Percentiles rank a stretch among this genome's conserved stretches.
These are phyloP conservation scores for Diarsia mendica DNA, from an alignment of 2,888 invertebrate species.

Conservation along the genomic window DNA sequence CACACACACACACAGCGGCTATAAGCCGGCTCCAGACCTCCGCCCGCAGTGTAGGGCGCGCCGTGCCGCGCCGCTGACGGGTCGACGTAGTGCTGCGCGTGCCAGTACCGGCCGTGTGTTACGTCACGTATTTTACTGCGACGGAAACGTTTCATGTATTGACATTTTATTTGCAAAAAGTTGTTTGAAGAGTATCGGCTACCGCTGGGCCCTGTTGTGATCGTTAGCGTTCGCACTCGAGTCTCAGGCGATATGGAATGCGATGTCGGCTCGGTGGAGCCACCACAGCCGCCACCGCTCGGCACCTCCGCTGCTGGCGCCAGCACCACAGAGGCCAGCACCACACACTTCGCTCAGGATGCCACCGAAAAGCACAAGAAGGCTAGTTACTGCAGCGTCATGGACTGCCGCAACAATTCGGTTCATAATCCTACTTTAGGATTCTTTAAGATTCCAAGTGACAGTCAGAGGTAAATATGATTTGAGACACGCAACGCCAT, in stretches of 20 bases:
- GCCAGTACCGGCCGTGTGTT: neutral
- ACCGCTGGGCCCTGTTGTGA: neutral
- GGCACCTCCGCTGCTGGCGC: neutral
- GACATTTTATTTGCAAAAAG: neutral
- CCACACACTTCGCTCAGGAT: neutral
- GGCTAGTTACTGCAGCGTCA: slow-evolving; percentile 37
- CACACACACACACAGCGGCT: slow-evolving; percentile 48
- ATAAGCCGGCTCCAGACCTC: slow-evolving; percentile 54
- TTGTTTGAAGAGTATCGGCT: neutral
- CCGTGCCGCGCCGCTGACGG: slow-evolving; percentile 19
- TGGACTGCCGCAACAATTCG: slow-evolving; percentile 51
- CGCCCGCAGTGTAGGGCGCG: slow-evolving; percentile 31
- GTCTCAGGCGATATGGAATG: neutral
- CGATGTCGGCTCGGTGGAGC: neutral
- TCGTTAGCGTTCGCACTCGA: neutral
- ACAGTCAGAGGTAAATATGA: slow-evolving; percentile 29
- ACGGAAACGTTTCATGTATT: neutral
- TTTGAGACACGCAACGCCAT: slow-evolving; percentile 30
- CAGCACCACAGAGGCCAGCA: neutral
- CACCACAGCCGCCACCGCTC: neutral
- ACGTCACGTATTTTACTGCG: neutral
- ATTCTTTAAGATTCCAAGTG: slow-evolving; percentile 37
- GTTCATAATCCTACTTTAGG: slow-evolving; percentile 21
- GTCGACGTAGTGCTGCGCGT: slow-evolving; percentile 25
- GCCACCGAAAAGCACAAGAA: slow-evolving; percentile 22